Evolutionary conservation across 2,797 vertebrate genomes (phyloP).

Genomic region (Lepus oiostolus): DNA sequence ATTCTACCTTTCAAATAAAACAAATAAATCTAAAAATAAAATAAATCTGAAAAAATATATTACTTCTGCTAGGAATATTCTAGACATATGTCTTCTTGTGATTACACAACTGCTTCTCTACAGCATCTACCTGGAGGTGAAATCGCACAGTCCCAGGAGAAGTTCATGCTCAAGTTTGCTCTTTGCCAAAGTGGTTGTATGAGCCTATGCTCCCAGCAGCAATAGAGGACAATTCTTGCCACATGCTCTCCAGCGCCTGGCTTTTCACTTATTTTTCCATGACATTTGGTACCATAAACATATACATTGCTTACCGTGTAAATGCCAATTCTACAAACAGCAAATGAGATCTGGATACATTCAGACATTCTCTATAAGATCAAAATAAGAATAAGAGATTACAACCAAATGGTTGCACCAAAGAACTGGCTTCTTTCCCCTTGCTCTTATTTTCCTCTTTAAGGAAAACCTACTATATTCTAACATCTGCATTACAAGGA

Average conservation of each 20-base stretch:
- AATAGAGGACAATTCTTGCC: not conserved
- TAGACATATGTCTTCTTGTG: not conserved
- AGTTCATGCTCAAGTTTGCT: not conserved
- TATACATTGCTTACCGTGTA: slow-evolving; percentile 92
- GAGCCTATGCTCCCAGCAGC: not conserved
- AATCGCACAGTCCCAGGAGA: not conserved
- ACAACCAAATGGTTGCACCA: slow-evolving; percentile 78
- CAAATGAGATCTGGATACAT: slow-evolving; percentile 95
- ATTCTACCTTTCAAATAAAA: too few relatives aligned
- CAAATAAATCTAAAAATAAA: too few relatives aligned
- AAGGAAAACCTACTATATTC: not conserved
- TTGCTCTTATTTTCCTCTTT: not conserved
- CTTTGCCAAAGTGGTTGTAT: not conserved
- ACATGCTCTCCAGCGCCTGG: not conserved
- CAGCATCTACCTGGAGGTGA: too few relatives aligned
- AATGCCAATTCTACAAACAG: slow-evolving; percentile 96
- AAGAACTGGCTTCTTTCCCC: not conserved
- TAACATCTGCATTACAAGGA: not conserved
- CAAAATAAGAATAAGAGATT: slow-evolving; percentile 86
- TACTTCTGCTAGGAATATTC: not conserved
- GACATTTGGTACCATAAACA: slow-evolving; percentile 64
- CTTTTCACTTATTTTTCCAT: slow-evolving; percentile 65
- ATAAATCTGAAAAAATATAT: too few relatives aligned
- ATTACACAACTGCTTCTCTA: not conserved
- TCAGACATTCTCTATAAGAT: slow-evolving; percentile 94